Conservation (phyloP, 2,888 invertebrate species). For the Diaprepes abbreviatus region DNA sequence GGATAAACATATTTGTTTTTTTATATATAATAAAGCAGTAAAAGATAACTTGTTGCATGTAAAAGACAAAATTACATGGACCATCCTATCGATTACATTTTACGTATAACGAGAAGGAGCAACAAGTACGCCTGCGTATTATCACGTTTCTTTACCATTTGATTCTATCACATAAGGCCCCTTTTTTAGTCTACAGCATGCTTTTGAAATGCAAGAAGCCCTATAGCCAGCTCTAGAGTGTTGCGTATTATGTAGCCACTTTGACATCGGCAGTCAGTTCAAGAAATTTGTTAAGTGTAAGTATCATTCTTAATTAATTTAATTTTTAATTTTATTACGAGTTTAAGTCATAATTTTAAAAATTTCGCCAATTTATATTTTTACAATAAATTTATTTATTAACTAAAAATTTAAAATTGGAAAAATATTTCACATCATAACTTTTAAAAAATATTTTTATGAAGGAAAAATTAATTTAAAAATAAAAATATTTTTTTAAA, state of each 20-base stretch:
- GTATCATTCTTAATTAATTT: neutral
- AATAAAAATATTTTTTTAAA: too few relatives aligned
- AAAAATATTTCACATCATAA: too few relatives aligned
- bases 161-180: slow-evolving; percentile 34
- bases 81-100: slow-evolving; percentile 39
- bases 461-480: too few relatives aligned
- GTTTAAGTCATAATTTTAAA: slow-evolving; percentile 9
- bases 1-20: neutral
- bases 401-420: too few relatives aligned
- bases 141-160: slow-evolving; percentile 28
- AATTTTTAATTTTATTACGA: neutral
- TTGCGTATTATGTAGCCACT: slow-evolving; percentile 12
- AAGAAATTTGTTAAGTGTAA: slow-evolving; percentile 14
- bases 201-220: slow-evolving; percentile 29
- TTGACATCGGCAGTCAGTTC: neutral
- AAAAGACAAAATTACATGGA: slow-evolving; percentile 37
- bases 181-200: slow-evolving; percentile 43
- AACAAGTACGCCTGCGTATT: slow-evolving; percentile 60
- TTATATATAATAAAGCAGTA: neutral
- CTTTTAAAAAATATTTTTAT: too few relatives aligned
- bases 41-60: slow-evolving; percentile 36
- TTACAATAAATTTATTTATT: too few relatives aligned
- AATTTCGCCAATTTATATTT: neutral
- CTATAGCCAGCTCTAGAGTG: slow-evolving; percentile 9
- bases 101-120: slow-evolving; percentile 51